Conservation (phyloP, 2,113 vertebrate genomes). For the Amblyornis subalaris region DNA sequence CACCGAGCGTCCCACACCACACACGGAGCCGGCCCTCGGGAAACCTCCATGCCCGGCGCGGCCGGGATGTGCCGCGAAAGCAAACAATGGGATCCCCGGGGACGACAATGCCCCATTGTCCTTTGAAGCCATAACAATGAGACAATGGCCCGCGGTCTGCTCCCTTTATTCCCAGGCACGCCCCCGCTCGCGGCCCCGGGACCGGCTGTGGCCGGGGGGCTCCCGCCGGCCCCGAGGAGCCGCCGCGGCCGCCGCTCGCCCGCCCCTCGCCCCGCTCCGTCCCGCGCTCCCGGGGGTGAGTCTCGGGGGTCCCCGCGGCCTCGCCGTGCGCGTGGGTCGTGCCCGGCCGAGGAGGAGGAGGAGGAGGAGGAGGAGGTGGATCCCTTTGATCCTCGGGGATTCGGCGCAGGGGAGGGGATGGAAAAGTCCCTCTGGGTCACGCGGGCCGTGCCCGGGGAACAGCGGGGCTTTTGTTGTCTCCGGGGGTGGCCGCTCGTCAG, state of each 20-base stretch:
- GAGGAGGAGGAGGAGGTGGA: not conserved
- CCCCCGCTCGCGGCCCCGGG: not conserved
- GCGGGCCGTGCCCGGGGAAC: not conserved
- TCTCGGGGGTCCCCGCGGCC: not conserved
- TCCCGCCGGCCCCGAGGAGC: not conserved
- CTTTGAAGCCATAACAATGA: constrained; percentile 55
- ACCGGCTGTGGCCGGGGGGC: not conserved
- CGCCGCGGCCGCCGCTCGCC: not conserved
- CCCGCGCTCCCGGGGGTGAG: not conserved
- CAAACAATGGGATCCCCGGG: constrained; percentile 60
- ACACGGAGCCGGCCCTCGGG: constrained; percentile 50
- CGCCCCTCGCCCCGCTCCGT: not conserved
- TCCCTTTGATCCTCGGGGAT: not conserved
- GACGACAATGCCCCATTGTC: constrained; percentile 63
- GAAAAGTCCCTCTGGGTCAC: not conserved
- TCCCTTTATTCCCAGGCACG: constrained; percentile 25
- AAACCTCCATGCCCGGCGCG: not conserved
- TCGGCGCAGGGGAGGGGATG: not conserved
- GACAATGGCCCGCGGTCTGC: constrained; percentile 26
- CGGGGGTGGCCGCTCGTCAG: constrained; percentile 22
- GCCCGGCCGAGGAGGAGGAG: not conserved
- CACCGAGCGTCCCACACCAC: constrained; percentile 23
- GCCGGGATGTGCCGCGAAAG: constrained; percentile 21
- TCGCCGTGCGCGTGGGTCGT: not conserved
- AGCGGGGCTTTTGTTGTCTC: constrained; percentile 47